Evolutionary conservation across 1,140 invertebrate genomes (phyloP), one percentile per base, ranked within the genome.

Genomic region (Aphelenchoides avenae): DNA sequence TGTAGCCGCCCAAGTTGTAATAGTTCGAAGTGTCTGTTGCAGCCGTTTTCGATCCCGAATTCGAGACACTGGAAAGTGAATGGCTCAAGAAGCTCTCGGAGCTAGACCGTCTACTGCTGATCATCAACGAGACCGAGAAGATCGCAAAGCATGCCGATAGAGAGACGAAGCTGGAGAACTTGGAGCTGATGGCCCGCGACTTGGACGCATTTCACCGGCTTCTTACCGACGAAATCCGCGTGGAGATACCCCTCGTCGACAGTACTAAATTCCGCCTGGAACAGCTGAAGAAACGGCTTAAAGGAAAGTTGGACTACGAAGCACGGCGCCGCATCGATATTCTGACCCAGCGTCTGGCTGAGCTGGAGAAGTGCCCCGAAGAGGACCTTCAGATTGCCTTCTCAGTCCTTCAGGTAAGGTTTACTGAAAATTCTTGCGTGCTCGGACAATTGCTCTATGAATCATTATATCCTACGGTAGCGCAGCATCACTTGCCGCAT

Each of bases 281-380:
- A 34, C 30, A 20, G 7, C 9, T 63, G 18, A 36, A 29, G 13
- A 62, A 61, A 24, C 37, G 46, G 6, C 24, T 63, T 13, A 37
- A 30, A 13, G 39, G 51, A 37, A 18, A 26, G 27, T 41, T 52
- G 37, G 9, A 15, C 26, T 30, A 47, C 34, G 26, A 62, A 15
- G 26, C 24, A 13, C 30, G 36, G 13, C 59, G 37, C 20, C 24
- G 31, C 11, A n/a, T 34, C n/a, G 56, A 61, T 13, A 22, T 27
- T 11, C 39, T 61, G 1, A 29, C 22, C 27, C 47, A 27, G 11
- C 42, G 60, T 29, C 31, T 61, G 20, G 37, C 22, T 34, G 37
- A 43, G 18, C 34, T 61, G 26, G 53, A 61, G 20, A 65, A 52
- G 59, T 62, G 39, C 22, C 31, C 46, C 20, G 31, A 64, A 64